Base-by-base conservation (phyloP, 2,888 invertebrate genomes). In the Diaphora mendica region DNA sequence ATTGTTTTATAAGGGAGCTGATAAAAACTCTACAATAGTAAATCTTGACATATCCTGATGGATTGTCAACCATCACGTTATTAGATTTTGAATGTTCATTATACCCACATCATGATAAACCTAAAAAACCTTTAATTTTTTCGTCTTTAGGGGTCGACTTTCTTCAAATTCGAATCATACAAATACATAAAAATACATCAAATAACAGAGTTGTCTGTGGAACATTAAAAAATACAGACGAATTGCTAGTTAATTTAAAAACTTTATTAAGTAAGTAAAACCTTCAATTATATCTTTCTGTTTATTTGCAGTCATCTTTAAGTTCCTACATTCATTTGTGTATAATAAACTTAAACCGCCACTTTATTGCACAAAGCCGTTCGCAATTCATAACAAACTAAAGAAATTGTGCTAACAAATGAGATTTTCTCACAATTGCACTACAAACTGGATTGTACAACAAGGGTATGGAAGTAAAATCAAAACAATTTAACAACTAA, bases 381-480 rank as follows among this genome's bases (percentile, higher is more conserved):
- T 70, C 67, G 30, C 35, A 44, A 68, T 72, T 72, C 62, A 64
- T 68, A 64, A 64, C 64, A 73, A 73, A 67, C 17, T 64, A 69
- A 69, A 69, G 35, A 23, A 51, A 73, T 30, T 59, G 51, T 44
- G 64, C 70, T 70, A 44, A 70, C 39, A 68, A 72, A 73, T 64
- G 69, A 15, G n/a, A 69, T 68, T 68, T 26, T 35, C 42, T 68
- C 48, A 64, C 64, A 72, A 68, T 64, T 39, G 68, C 17, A 64
- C 62, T 20, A 30, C n/a, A 42, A 64, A 48, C 44, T 70, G 33
- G 26, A 30, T 51, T 44, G 66, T n/a, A 68, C 35, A 72, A 39
- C 68, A 68, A 64, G 44, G 30, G n/a, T 70, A 48, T 48, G 64
- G 42, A 64, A 70, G 42, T 70, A 48, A 64, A 48, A 44, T 64